A percentile compares a stretch with the other conserved stretches of the same genome.
Conservation (phyloP, 1,140 invertebrate species). For the Pseudomyrmex pallidus region DNA sequence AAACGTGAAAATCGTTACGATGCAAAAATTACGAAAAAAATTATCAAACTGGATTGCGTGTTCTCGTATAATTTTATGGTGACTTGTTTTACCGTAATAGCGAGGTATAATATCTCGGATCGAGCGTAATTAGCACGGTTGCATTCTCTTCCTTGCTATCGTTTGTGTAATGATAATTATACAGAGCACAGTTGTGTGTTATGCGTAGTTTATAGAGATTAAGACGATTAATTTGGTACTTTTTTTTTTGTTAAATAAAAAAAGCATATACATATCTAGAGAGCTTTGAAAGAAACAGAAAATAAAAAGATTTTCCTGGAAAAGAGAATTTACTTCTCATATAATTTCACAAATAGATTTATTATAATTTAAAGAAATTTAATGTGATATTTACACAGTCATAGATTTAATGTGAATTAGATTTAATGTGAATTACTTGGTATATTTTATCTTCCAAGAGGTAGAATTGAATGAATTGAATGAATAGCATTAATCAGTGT, state of each 20-base stretch:
- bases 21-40: constrained; percentile 36
- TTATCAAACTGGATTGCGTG: not conserved
- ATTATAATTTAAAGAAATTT: too few relatives aligned
- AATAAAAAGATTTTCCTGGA: not conserved
- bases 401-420: too few relatives aligned
- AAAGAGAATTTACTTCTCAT: not conserved
- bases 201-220: not conserved
- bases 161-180: constrained; percentile 15
- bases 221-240: not conserved
- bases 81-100: constrained; percentile 10
- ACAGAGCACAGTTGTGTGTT: not conserved
- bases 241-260: too few relatives aligned
- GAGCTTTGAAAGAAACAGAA: not conserved
- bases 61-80: constrained; percentile 39
- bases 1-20: constrained; percentile 44
- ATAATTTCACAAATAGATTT: constrained; percentile 4
- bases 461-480: not conserved
- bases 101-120: constrained; percentile 10
- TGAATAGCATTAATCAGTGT: not conserved
- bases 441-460: not conserved
- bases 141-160: constrained; percentile 3
- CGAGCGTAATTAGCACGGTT: constrained; percentile 47
- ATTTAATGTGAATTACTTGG: not conserved
- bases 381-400: too few relatives aligned
- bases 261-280: too few relatives aligned